Base-by-base conservation (phyloP, 2,113 vertebrate genomes). In the Tricholaema leucomelas region DNA sequence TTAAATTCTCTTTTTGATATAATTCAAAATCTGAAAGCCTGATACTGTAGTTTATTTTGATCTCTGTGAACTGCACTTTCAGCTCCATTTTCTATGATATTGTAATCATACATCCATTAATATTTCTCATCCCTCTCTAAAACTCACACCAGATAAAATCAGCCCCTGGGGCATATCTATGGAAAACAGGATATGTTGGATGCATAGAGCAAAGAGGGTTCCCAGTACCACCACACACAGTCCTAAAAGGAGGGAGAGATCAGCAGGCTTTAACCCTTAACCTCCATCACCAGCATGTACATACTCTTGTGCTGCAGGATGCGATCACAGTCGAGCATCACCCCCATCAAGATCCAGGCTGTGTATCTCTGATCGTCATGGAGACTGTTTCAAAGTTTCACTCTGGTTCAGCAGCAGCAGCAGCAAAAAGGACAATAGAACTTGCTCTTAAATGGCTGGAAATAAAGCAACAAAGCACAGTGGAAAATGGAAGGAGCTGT, bases 301-400 rank as follows among this genome's bases (percentile, higher is more conserved):
- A 1, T 54, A 63, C 74, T 31, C 28, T 55, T 55, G 59, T 46
- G 87, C 36, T 0, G 3, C 71, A 70, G 64, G 79, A 59, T 42
- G 15, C 9, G n/a, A 13, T 42, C 44, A 9, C 31, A 90, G 54
- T 16, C 77, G 2, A 33, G 60, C n/a, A 52, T 70, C 69, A 5
- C 6, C 48, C 56, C 72, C 19, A 14, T 77, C 50, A 71, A 90
- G 81, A 94, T 90, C 85, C 72, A 59, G 28, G 14, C 76, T 88
- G 64, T 56, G 6, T 23, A 19, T 77, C 81, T 79, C 85, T 78
- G 80, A 94, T 95, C 94, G 90, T 93, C 93, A 93, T 94, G 93
- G 91, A 92, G 92, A 93, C 92, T 94, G 86, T 81, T 77, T 77
- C 66, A 81, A 91, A 91, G 83, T 59, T 89, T 89, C 85, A 60